These are phyloP conservation scores for Agrochola litura DNA, from an alignment of 2,888 invertebrate genomes.

Conservation along the genomic window DNA sequence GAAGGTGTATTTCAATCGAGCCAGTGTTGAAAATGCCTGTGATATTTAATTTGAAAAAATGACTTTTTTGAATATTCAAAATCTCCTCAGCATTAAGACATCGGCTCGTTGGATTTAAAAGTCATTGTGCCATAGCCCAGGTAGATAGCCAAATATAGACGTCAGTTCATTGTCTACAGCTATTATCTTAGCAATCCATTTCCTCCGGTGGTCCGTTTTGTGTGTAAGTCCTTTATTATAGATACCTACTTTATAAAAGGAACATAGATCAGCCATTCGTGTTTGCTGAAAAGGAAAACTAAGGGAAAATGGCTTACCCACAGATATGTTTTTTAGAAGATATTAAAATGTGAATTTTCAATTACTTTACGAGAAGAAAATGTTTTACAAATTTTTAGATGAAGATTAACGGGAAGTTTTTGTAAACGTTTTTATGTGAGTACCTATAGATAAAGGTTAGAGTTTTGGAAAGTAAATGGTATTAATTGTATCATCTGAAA, in stretches of 20 bases:
- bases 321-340: slow-evolving; percentile 24
- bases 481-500: background rate
- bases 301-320: slow-evolving; percentile 14
- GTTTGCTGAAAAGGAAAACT: slow-evolving; percentile 45
- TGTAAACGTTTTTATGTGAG: background rate
- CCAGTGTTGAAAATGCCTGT: background rate
- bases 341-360: slow-evolving; percentile 26
- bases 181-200: slow-evolving; percentile 47
- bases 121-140: slow-evolving; percentile 10
- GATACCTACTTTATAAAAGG: slow-evolving; percentile 42
- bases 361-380: slow-evolving; percentile 17
- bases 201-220: slow-evolving; percentile 29
- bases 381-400: background rate
- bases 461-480: background rate
- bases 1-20: background rate
- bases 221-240: slow-evolving; percentile 22
- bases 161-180: slow-evolving; percentile 41
- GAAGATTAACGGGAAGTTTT: background rate
- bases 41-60: background rate
- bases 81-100: background rate
- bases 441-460: background rate
- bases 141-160: slow-evolving; percentile 29
- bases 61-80: slow-evolving; percentile 6
- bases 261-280: slow-evolving; percentile 39
- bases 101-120: slow-evolving; percentile 15